Conservation (phyloP, 2,113 vertebrate genomes). For the Suricata suricatta region DNA sequence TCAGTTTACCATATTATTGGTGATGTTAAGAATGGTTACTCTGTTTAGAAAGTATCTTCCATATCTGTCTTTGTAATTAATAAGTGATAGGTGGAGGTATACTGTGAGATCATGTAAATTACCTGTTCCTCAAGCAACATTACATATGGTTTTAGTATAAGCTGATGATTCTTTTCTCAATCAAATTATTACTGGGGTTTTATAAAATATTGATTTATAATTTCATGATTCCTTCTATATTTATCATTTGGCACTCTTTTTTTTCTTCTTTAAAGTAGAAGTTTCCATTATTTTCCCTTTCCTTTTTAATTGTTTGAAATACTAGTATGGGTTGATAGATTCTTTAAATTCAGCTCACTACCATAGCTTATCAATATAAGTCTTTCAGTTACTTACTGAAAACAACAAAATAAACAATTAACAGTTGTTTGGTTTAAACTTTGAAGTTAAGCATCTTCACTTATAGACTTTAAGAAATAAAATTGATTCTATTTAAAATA, state of each 20-base stretch:
- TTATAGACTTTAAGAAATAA: slow-evolving; percentile 17
- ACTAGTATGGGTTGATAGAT: neutral
- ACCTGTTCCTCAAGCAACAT: neutral
- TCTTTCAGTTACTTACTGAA: slow-evolving; percentile 47
- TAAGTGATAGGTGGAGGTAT: neutral
- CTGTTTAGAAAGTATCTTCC: neutral
- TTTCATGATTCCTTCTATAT: neutral
- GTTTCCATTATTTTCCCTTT: neutral
- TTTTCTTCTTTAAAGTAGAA: neutral
- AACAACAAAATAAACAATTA: slow-evolving; percentile 31
- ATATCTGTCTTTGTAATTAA: slow-evolving; percentile 19
- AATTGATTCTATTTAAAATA: neutral
- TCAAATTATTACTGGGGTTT: slow-evolving; percentile 7
- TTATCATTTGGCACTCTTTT: neutral
- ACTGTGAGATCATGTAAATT: neutral
- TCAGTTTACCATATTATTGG: neutral
- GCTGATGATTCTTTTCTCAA: neutral
- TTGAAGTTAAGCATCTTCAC: neutral
- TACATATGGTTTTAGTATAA: neutral
- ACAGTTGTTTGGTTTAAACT: slow-evolving; percentile 39
- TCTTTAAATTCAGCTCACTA: slow-evolving; percentile 45
- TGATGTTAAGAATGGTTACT: neutral
- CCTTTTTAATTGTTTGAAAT: neutral
- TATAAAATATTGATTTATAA: neutral
- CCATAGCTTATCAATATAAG: neutral